Evolutionary conservation across 2,113 vertebrate species (phyloP).

Genomic region (Elgaria multicarinata): DNA sequence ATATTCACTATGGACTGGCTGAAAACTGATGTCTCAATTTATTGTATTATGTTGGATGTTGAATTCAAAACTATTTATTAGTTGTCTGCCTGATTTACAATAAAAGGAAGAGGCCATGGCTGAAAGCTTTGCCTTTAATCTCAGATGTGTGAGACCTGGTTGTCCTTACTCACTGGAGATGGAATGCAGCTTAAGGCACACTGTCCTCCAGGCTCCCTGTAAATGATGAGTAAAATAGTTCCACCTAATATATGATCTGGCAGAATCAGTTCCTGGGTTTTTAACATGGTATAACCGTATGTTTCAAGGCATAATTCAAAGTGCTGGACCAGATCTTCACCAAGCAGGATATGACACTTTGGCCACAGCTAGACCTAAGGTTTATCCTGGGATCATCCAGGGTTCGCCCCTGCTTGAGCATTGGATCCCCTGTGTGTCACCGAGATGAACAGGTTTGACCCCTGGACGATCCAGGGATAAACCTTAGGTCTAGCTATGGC

Average conservation of each 20-base stretch:
- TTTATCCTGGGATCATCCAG: no score
- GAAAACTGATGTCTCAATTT: slow-evolving; percentile 1
- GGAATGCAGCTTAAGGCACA: neutral
- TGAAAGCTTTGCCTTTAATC: neutral
- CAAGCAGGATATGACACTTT: no score
- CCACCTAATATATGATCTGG: neutral
- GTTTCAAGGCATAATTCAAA: neutral
- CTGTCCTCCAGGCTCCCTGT: neutral
- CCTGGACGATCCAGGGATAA: no score
- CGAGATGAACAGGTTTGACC: no score
- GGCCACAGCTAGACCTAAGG: no score
- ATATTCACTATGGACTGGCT: neutral
- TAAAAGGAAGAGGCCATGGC: neutral
- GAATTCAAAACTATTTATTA: neutral
- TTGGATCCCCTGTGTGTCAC: no score
- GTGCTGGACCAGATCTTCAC: no score
- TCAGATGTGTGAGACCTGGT: neutral
- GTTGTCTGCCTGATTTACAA: neutral
- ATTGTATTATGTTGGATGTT: neutral
- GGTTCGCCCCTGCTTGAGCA: no score
- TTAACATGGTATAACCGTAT: neutral
- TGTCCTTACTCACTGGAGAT: neutral
- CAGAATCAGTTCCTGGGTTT: neutral
- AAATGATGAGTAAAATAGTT: neutral
- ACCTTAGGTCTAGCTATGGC: no score